phyloP scores from a whole-genome alignment of 92 coral and sea anemone genomes.

The Muricea muricata region DNA sequence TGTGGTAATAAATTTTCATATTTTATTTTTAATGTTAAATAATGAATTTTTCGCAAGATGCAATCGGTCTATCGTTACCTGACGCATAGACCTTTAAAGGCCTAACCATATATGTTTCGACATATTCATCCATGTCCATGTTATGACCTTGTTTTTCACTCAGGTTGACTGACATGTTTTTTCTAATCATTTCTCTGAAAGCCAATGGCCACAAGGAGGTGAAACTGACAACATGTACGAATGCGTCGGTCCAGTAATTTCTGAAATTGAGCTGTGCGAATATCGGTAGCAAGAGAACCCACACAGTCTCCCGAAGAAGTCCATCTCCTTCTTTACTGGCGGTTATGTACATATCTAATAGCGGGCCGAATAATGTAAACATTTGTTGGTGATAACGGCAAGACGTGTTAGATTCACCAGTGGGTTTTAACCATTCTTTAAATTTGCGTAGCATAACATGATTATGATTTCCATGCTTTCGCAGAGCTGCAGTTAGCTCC shows the following conservation, averaged over 20 bases:
- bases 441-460: conserved; percentile 4
- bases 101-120: conserved; percentile 40
- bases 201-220: neutral
- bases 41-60: too few species aligned
- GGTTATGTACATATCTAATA: conserved; percentile 32
- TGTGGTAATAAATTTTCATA: too few species aligned
- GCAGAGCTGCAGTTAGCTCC: neutral
- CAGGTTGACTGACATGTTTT: conserved; percentile 30
- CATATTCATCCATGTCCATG: conserved; percentile 58
- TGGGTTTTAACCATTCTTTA: conserved; percentile 26
- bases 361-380: conserved; percentile 58
- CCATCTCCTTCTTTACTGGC: neutral
- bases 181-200: neutral
- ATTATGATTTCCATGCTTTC: conserved; percentile 36
- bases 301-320: too few species aligned
- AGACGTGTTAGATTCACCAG: neutral
- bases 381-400: conserved; percentile 49
- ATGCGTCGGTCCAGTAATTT: too few species aligned
- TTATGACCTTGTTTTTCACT: too few species aligned
- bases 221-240: too few species aligned
- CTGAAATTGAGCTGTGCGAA: too few species aligned
- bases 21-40: too few species aligned
- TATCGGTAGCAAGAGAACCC: too few species aligned
- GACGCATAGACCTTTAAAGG: conserved; percentile 57
- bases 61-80: too few species aligned